Evolutionary conservation across 2,113 vertebrate genomes (phyloP), one percentile per base, ranked within the genome.

Genomic region (Poeciliopsis occidentalis): DNA sequence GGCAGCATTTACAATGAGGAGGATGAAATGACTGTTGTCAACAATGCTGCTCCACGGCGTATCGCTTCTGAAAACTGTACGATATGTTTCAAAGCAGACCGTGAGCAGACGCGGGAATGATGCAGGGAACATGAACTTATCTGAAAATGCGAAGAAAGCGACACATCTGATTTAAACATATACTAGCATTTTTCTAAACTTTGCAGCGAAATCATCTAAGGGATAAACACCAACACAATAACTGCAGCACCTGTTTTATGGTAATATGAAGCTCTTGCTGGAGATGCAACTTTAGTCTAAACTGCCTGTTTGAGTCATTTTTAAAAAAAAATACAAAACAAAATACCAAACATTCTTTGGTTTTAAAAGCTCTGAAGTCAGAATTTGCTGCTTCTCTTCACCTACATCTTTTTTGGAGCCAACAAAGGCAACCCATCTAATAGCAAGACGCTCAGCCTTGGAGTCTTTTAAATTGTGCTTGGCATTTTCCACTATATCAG

Each of bases 21-120:
- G 68, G 68, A 87, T 83, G 67, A 73, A 89, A 71, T 60, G 77
- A 83, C 71, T 79, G 68, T 81, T 86, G 84, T 80, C 78, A 77
- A 85, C 76, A 89, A 86, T 76, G 72, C 73, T 65, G 66, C 68
- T 77, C 30, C 30, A 64, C 64, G 71, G 63, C 8, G 47, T 81
- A 66, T 83, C 69, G 74, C 34, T 73, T 79, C 67, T 83, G 69
- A 81, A 80, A 75, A 69, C 78, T 64, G 51, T 60, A 76, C 61
- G 67, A 47, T 60, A 54, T 27, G 67, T 82, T 82, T 31, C 30
- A 44, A 69, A 80, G 77, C 44, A 71, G 17, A 47, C 44, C 44
- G 44, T 19, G 44, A 47, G 54, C 65, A 6, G 30, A 47, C 34
- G 51, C 22, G 61, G 24, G 44, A 74, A 68, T 76, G 64, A 82